These are phyloP conservation scores for Lutjanus campechanus DNA, from an alignment of 2,797 vertebrate species.

Conservation along the genomic window DNA sequence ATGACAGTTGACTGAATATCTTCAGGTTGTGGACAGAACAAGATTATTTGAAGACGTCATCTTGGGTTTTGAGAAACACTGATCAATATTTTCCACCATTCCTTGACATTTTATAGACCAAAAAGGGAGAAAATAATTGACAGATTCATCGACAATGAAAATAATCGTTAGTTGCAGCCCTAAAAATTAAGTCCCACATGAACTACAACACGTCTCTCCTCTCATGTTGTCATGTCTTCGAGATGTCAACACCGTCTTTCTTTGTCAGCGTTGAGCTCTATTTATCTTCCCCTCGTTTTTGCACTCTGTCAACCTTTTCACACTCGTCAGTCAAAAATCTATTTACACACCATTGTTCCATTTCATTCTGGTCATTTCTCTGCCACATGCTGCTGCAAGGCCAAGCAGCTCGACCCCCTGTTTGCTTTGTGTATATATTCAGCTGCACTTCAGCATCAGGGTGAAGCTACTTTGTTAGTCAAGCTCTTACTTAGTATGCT, in stretches of 20 bases:
- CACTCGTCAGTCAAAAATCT: conserved; percentile 49
- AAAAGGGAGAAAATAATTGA: no score
- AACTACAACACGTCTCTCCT: not conserved
- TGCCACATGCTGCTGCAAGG: conserved; percentile 13
- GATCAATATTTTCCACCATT: no score
- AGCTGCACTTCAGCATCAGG: conserved; percentile 24
- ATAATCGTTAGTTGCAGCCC: no score
- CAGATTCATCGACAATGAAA: no score
- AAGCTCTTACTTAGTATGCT: conserved; percentile 31
- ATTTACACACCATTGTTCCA: conserved; percentile 48
- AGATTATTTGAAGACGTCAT: no score
- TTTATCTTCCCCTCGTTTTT: conserved; percentile 32
- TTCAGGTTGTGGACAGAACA: no score
- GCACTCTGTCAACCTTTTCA: conserved; percentile 34
- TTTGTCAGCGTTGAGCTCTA: conserved; percentile 16
- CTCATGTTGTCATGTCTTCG: not conserved
- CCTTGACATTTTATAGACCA: no score
- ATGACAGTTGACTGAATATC: no score
- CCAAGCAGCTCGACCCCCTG: conserved; percentile 24
- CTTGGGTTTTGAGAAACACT: no score
- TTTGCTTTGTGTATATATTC: conserved; percentile 33
- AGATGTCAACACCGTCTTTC: conserved; percentile 16
- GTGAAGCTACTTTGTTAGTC: conserved; percentile 32
- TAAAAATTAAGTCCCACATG: not conserved
- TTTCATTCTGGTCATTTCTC: conserved; percentile 41